These are phyloP conservation scores for Elegia similella DNA, from an alignment of 2,888 invertebrate genomes.

Conservation along the genomic window DNA sequence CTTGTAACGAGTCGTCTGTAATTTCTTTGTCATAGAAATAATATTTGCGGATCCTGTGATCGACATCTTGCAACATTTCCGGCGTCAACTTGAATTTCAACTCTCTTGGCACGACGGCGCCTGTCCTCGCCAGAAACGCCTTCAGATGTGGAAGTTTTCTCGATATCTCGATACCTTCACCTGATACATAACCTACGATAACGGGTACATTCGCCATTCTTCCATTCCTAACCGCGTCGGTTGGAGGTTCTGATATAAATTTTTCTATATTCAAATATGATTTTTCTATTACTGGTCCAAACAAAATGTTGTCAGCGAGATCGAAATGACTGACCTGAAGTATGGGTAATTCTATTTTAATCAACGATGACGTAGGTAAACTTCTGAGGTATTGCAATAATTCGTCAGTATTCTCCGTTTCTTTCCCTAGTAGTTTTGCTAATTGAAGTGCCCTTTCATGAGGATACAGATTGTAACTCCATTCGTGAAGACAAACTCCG, in stretches of 20 bases:
- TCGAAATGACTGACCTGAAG: constrained; percentile 48
- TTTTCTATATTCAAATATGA: constrained; percentile 44
- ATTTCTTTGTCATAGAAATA: constrained; percentile 57
- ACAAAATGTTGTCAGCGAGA: constrained; percentile 57
- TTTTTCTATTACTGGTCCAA: constrained; percentile 71
- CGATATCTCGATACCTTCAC: constrained; percentile 70
- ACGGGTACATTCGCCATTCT: constrained; percentile 57
- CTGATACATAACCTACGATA: constrained; percentile 67
- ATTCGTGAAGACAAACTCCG: constrained; percentile 70
- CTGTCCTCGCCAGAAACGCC: constrained; percentile 41
- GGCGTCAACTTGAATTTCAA: constrained; percentile 54
- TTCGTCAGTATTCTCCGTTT: constrained; percentile 59
- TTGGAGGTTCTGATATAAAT: constrained; percentile 56
- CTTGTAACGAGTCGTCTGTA: constrained; percentile 46
- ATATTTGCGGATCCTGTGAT: constrained; percentile 53
- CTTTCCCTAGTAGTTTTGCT: constrained; percentile 62
- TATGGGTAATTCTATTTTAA: constrained; percentile 58
- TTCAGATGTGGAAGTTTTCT: constrained; percentile 46
- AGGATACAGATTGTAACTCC: constrained; percentile 62
- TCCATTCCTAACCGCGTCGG: constrained; percentile 50
- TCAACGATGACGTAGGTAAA: constrained; percentile 52
- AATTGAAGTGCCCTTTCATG: constrained; percentile 66
- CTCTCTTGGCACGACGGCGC: constrained; percentile 66
- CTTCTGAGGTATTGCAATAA: constrained; percentile 56
- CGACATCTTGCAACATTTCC: constrained; percentile 43